Conservation (phyloP, 2,888 invertebrate species). For the Stenodera caucasica region DNA sequence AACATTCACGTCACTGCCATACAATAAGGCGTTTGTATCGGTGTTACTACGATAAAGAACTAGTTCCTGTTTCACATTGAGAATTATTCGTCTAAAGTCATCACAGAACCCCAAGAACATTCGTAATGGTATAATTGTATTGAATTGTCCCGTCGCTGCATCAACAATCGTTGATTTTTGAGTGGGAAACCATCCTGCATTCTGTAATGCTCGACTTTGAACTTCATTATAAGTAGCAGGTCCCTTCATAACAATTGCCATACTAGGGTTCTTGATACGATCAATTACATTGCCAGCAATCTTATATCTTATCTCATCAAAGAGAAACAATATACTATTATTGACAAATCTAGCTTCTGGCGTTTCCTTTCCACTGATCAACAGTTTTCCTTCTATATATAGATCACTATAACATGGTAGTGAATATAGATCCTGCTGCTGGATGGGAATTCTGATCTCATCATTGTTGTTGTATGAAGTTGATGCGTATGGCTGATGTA, state of each 20-base stretch:
- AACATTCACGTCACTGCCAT: no score
- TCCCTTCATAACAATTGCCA: slow-evolving; percentile 5
- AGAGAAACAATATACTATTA: not conserved
- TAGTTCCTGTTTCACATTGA: slow-evolving; percentile 28
- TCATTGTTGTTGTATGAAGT: slow-evolving; percentile 40
- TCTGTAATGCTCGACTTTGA: slow-evolving; percentile 11
- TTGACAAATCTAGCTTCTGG: not conserved
- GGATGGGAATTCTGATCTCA: slow-evolving; percentile 44
- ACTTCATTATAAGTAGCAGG: not conserved
- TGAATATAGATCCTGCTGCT: slow-evolving; percentile 40
- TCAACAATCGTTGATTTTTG: slow-evolving; percentile 9
- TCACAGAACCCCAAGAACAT: no score
- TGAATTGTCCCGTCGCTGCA: slow-evolving; percentile 13
- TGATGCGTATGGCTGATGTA: slow-evolving; percentile 40
- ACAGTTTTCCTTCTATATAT: slow-evolving; percentile 30
- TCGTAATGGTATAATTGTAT: slow-evolving; percentile 23
- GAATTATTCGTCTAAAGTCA: slow-evolving; percentile 21
- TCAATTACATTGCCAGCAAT: slow-evolving; percentile 6
- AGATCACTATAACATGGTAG: slow-evolving; percentile 39
- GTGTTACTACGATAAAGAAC: slow-evolving; percentile 20
- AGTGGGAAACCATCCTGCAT: slow-evolving; percentile 20
- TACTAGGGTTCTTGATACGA: not conserved
- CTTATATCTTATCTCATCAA: slow-evolving; percentile 11
- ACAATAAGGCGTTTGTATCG: slow-evolving; percentile 24
- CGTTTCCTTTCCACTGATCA: slow-evolving; percentile 1